phyloP scores from a whole-genome alignment of 1,140 invertebrate species.

The Drosophila carrolli region DNA sequence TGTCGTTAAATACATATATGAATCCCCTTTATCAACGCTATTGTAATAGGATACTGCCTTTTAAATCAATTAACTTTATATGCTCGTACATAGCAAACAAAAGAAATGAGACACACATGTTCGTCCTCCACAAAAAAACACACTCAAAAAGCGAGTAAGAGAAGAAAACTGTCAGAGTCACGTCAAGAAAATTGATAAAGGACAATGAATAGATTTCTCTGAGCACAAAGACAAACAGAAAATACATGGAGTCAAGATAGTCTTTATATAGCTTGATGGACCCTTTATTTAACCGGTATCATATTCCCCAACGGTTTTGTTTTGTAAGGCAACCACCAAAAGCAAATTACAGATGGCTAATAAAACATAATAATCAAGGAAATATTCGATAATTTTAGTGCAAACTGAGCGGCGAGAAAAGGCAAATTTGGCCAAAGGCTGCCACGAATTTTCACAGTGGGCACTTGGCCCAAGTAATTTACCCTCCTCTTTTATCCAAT shows the following conservation, averaged over 20 bases:
- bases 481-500: not conserved
- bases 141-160: conserved; percentile 4
- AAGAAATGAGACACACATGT: not conserved
- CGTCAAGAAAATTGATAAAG: conserved; percentile 38
- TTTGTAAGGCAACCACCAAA: not conserved
- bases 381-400: conserved; percentile 40
- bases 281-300: conserved; percentile 21
- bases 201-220: conserved; percentile 49
- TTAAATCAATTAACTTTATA: conserved; percentile 73
- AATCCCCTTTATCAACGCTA: not conserved
- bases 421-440: conserved; percentile 9
- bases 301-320: conserved; percentile 21
- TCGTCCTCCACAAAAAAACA: conserved; percentile 16
- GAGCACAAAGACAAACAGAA: conserved; percentile 42
- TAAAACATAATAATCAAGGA: conserved; percentile 45
- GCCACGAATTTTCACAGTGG: conserved; percentile 43
- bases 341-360: conserved; percentile 22
- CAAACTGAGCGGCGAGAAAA: conserved; percentile 1
- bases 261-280: not conserved
- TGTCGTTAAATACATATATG: not conserved
- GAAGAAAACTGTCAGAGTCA: conserved; percentile 45
- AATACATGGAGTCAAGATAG: conserved; percentile 14
- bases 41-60: conserved; percentile 58
- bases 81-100: not conserved
- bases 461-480: not conserved